Evolutionary conservation across 2,113 vertebrate genomes (phyloP).

Genomic region (Charadrius vociferus): DNA sequence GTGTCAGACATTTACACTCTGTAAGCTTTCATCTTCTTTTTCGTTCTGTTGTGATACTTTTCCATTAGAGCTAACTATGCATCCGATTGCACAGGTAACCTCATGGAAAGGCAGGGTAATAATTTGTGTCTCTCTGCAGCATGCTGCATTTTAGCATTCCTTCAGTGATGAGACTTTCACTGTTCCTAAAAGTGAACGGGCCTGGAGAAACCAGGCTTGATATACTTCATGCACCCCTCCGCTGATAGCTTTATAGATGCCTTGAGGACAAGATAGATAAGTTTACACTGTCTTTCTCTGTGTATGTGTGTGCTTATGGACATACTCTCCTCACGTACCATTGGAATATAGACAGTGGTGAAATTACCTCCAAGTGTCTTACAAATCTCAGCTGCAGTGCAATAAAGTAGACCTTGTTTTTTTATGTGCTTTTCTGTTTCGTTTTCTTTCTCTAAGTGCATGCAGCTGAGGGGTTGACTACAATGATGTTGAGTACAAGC

Average conservation of each 20-base stretch:
- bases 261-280: not conserved
- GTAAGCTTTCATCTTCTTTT: not conserved
- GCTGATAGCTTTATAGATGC: not conserved
- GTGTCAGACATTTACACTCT: not conserved
- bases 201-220: not conserved
- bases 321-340: not conserved
- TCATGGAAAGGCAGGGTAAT: not conserved
- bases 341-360: not conserved
- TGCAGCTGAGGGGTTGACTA: not conserved
- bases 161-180: not conserved
- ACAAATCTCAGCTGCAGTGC: not conserved
- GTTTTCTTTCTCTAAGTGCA: not conserved
- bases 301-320: not conserved
- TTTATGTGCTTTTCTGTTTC: not conserved
- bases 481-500: not conserved
- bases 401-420: not conserved
- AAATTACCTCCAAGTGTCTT: not conserved
- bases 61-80: not conserved
- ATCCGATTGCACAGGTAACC: not conserved
- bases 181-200: not conserved
- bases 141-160: not conserved
- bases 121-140: not conserved
- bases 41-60: not conserved
- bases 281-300: not conserved
- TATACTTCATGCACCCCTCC: not conserved